Percentiles rank a stretch among this genome's conserved stretches.
Evolutionary conservation across 2,797 vertebrate species (phyloP).

Genomic region (Sebastolobus altivelis): DNA sequence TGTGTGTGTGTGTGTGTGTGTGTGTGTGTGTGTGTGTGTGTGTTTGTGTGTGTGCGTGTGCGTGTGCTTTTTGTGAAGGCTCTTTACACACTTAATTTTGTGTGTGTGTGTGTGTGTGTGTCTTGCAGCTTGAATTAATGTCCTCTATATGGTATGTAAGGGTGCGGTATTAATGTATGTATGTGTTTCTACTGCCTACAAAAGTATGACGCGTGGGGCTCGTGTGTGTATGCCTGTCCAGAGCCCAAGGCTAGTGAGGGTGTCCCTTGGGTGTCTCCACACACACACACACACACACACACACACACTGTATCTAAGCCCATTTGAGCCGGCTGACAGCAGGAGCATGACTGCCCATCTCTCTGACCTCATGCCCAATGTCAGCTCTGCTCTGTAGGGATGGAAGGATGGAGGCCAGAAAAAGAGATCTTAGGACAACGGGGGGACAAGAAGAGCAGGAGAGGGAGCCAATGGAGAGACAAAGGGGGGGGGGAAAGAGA

Average conservation of each 20-base stretch:
- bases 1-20: constrained; percentile 14
- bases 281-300: constrained; percentile 60
- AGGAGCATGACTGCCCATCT: constrained; percentile 80
- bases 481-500: constrained; percentile 31
- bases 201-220: constrained; percentile 38
- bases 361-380: constrained; percentile 85
- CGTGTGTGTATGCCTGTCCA: constrained; percentile 46
- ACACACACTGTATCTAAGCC: constrained; percentile 75
- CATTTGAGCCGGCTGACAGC: constrained; percentile 79
- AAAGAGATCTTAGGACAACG: constrained; percentile 70
- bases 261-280: constrained; percentile 75
- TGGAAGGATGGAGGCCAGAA: constrained; percentile 65
- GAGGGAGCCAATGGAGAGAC: constrained; percentile 56
- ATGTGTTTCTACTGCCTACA: constrained; percentile 9
- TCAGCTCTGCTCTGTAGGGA: constrained; percentile 79
- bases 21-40: constrained; percentile 10
- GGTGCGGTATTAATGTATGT: not conserved
- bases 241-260: constrained; percentile 52
- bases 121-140: not conserved
- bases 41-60: constrained; percentile 3
- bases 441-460: constrained; percentile 43
- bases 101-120: constrained; percentile 3
- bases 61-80: not conserved
- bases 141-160: not conserved
- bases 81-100: constrained; percentile 11